Conservation (phyloP, 2,888 invertebrate genomes). For the Metallyticus violacea region DNA sequence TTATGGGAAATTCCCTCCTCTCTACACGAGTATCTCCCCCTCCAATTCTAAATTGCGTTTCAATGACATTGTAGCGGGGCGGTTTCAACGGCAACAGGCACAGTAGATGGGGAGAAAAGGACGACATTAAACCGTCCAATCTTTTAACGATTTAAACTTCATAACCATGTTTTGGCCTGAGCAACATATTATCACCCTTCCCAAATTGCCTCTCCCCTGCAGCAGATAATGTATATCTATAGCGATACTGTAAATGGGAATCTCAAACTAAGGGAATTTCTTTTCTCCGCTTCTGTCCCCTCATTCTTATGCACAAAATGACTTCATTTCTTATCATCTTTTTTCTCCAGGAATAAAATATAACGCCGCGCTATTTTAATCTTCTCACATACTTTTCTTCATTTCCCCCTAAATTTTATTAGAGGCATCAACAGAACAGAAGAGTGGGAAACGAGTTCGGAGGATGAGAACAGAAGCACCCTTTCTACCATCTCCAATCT, state of each 20-base stretch:
- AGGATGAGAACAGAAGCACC: background rate
- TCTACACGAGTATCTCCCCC: too few relatives aligned
- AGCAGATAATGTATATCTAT: too few relatives aligned
- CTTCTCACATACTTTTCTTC: background rate
- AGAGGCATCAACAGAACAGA: background rate
- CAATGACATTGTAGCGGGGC: background rate
- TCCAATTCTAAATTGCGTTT: background rate
- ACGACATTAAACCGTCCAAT: background rate
- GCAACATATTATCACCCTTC: background rate
- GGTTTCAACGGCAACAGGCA: background rate
- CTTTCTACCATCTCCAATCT: background rate
- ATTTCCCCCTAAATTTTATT: background rate
- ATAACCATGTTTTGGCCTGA: background rate
- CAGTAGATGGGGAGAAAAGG: background rate
- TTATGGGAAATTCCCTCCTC: background rate
- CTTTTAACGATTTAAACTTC: slow-evolving; percentile 4
- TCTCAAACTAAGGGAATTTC: background rate
- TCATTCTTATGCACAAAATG: background rate
- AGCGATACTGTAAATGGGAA: slow-evolving; percentile 7
- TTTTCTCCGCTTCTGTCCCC: background rate
- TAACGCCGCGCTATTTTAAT: background rate
- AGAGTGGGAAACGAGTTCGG: background rate
- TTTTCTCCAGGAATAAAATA: background rate
- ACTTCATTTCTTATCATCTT: slow-evolving; percentile 3
- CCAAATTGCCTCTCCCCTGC: too few relatives aligned